Base-by-base conservation (phyloP, 1,140 invertebrate genomes). In the Drosophila yakuba region DNA sequence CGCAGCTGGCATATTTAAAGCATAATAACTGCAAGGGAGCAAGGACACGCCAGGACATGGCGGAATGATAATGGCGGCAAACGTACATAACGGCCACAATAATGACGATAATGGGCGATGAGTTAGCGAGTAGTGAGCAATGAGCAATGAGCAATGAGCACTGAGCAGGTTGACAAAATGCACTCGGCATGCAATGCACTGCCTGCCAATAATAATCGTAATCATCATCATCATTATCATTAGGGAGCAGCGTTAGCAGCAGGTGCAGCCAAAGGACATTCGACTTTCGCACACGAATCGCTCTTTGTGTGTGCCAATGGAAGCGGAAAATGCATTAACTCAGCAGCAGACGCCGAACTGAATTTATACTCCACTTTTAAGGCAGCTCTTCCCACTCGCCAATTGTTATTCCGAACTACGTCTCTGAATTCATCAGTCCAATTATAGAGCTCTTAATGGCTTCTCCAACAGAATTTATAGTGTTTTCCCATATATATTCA, bases 11-110 rank as follows among this genome's bases (percentile, higher is more conserved):
- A 89, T 89, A 89, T 84, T 88, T 88, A 88, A 84, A 68, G 66
- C 77, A 78, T 77, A 88, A 73, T 77, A 68, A 32, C 66, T 47
- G 45, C 38, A 35, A 23, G 2, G 14, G 15, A 28, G 28, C 8
- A 51, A 32, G 25, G 44, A 25, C 20, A 15, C 6, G 7, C 2
- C 4, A 12, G 36, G 25, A 35, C n/a, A 23, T 17, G 23, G 32
- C 17, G 32, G 57, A 28, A 60, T 48, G 76, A 73, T 84, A 84
- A 84, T 80, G 81, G 77, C 66, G 23, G 67, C 80, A 79, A 80
- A 61, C 77, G 77, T 80, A 80, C 80, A 78, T 91, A 91, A 91
- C 85, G 74, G 76, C 84, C 73, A 80, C 81, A 76, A 91, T 91
- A 91, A 91, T 79, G 90, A 88, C 78, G 78, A 88, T 91, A 83